phyloP scores from a whole-genome alignment of 2,888 invertebrate genomes.

The Protonemura montana region DNA sequence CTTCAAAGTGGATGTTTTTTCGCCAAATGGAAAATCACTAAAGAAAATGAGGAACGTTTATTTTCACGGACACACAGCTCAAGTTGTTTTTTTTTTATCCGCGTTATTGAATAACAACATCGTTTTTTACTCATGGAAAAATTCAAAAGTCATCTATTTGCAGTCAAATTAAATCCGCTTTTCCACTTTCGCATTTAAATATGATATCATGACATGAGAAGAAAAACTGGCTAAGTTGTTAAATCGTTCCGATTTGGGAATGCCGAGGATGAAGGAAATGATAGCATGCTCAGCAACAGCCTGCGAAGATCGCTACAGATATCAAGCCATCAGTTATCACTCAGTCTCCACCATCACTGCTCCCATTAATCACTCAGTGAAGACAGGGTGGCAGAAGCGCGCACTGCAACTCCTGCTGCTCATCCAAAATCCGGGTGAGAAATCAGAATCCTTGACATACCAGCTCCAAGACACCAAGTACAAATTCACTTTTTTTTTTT shows the following conservation, averaged over 20 bases:
- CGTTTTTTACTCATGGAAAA: neutral
- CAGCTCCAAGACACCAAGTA: neutral
- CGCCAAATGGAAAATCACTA: neutral
- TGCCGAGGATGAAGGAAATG: neutral
- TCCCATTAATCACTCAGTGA: neutral
- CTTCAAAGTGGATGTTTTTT: neutral
- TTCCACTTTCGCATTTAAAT: neutral
- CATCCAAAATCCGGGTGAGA: neutral
- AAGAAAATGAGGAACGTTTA: neutral
- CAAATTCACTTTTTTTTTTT: too few species aligned
- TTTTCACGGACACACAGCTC: neutral
- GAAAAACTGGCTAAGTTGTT: neutral
- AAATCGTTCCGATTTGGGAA: neutral
- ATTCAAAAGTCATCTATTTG: neutral
- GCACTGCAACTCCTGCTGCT: too few species aligned
- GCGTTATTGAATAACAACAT: neutral
- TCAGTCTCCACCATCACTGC: neutral
- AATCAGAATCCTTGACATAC: neutral
- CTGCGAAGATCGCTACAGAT: neutral
- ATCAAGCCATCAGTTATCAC: slow-evolving; percentile 7
- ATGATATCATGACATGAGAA: neutral
- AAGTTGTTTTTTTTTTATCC: neutral
- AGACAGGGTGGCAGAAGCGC: neutral
- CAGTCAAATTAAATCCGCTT: neutral
- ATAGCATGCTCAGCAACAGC: neutral